Base-by-base conservation (phyloP, 2,113 vertebrate genomes). In the Lampris incognitus region DNA sequence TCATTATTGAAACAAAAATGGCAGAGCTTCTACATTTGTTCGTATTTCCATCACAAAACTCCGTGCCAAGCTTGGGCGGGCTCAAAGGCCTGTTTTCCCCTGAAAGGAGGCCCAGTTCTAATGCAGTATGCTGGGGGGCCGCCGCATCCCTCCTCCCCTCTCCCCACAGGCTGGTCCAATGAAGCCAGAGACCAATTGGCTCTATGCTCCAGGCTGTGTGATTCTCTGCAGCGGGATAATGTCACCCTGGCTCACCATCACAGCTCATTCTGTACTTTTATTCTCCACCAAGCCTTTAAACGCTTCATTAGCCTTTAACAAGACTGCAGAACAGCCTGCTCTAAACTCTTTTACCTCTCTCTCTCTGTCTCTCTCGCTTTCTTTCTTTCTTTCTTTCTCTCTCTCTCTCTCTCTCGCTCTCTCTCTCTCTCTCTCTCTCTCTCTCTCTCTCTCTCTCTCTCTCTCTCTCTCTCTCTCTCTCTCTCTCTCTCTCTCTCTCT, bases 301-400 rank as follows among this genome's bases (percentile, higher is more conserved):
- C 78, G 91, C 59, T 89, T 93, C 91, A 93, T 93, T 92, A 91
- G 88, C 65, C 85, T 87, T 88, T 85, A 92, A 91, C 88, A 89
- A 83, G 85, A 80, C 87, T 78, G 72, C 81, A 83, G 82, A 83
- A 13, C 4, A 72, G 77, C 66, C 73, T 50, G 83, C 71, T 79
- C 82, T 61, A 72, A 81, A 70, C 52, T 74, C 85, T 52, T 87
- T 83, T 86, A 90, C 76, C 77, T 72, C 42, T 65, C 38, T n/a
- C 24, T 24, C 24, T 24, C 24, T 24, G 24, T 24, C 24, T 24
- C 24, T 24, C 24, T 24, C 24, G 0, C 24, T 24, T 24, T 24
- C 39, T 55, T 39, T 68, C 40, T 38, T 38, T 3, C 13, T 9
- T 4, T 13, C 37, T 66, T 5, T 50, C 4, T 9, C 49, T 61